Conservation (phyloP, 2,113 vertebrate species). For the Lamprologus lemairii region DNA sequence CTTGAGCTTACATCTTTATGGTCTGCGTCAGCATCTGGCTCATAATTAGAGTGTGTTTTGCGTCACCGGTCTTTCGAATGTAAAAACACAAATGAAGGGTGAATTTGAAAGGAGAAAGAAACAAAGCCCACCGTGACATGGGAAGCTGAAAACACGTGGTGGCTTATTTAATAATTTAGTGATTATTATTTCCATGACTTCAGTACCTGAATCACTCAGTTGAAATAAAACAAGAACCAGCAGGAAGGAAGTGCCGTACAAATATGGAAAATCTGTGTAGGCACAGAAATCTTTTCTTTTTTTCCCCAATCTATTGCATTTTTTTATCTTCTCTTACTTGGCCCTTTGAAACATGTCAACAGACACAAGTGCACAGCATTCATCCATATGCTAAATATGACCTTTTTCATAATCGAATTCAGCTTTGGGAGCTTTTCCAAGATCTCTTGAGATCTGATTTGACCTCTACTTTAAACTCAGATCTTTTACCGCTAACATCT, state of each 20-base stretch:
- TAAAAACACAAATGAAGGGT: background rate
- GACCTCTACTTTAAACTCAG: background rate
- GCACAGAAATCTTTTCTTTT: background rate
- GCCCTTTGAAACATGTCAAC: background rate
- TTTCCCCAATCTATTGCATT: background rate
- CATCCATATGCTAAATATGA: background rate
- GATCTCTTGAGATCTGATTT: background rate
- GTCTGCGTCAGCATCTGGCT: background rate
- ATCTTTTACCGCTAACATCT: background rate
- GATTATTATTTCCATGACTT: constrained; percentile 1
- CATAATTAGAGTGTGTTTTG: background rate
- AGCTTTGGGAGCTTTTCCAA: background rate
- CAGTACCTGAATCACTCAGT: background rate
- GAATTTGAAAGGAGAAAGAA: background rate
- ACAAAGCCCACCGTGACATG: background rate
- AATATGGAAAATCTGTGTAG: background rate
- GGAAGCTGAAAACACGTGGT: background rate
- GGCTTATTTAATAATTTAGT: background rate
- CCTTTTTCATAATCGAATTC: background rate
- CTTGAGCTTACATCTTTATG: background rate
- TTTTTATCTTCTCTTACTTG: background rate
- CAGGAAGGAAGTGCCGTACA: background rate
- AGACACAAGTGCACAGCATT: background rate
- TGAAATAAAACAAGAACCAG: background rate
- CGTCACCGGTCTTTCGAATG: background rate